These are phyloP conservation scores for Caenorhabditis macrosperma DNA, from an alignment of 2,888 invertebrate species.

Conservation along the genomic window DNA sequence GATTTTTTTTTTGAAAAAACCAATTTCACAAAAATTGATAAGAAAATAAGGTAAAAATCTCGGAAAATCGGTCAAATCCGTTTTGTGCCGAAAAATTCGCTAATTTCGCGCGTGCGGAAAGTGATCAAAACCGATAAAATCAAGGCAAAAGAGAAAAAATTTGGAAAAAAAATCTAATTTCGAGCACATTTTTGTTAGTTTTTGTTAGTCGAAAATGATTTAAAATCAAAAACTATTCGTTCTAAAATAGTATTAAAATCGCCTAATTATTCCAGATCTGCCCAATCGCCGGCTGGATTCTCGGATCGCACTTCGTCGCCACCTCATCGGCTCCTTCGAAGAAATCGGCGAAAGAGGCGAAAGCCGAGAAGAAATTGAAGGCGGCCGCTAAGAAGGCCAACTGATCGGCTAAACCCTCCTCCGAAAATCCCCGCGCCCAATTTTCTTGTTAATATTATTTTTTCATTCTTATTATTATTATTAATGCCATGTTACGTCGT, in stretches of 20 bases:
- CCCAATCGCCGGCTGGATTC: slow-evolving; percentile 57
- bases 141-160: not conserved
- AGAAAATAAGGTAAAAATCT: too few relatives aligned
- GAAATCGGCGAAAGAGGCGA: slow-evolving; percentile 27
- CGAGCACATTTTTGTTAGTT: not conserved
- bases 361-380: slow-evolving; percentile 38
- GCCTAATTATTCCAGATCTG: too few relatives aligned
- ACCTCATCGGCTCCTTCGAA: slow-evolving; percentile 4
- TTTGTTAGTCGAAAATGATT: not conserved
- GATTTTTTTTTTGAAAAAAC: too few relatives aligned
- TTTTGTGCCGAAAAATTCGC: too few relatives aligned
- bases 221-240: too few relatives aligned
- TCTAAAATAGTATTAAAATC: too few relatives aligned
- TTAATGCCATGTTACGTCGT: too few relatives aligned
- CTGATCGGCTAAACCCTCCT: not conserved
- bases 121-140: not conserved
- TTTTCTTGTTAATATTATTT: not conserved
- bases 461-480: too few relatives aligned
- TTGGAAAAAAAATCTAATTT: not conserved
- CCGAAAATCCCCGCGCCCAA: not conserved
- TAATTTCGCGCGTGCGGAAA: too few relatives aligned
- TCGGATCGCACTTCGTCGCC: slow-evolving; percentile 37
- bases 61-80: too few relatives aligned
- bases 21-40: too few relatives aligned
- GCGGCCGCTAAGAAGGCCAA: slow-evolving; percentile 39